Base-by-base conservation (phyloP, 2,113 vertebrate genomes). In the Rhodinocichla rosea region DNA sequence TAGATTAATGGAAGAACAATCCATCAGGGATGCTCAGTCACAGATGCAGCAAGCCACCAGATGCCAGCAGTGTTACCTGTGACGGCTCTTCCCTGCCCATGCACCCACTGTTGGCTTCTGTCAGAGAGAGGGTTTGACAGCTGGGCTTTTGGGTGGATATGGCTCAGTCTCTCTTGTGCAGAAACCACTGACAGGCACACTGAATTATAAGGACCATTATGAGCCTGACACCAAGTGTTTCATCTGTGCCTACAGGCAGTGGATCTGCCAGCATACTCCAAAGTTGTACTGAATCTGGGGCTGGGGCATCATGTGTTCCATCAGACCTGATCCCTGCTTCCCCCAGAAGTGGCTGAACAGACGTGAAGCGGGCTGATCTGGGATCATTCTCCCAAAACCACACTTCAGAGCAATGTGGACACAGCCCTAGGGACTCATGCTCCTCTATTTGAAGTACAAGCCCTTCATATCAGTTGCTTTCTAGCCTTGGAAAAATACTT, bases 401-500 rank as follows among this genome's bases (percentile, higher is more conserved):
- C 64, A n/a, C 44, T 74, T 74, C 60, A 86, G 63, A 47, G 60
- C 52, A 86, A 40, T 7, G 37, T 30, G 82, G 64, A 81, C 85
- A 77, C 15, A 83, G 40, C 56, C 73, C 76, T 55, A 26, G 33
- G 40, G 64, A 71, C 27, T 23, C n/a, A 21, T 60, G 56, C 56
- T 88, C n/a, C 71, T 79, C 83, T 92, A 52, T 87, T 82, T 92
- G 90, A 95, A 89, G 94, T 68, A 67, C 76, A 82, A 93, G 75
- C 40, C 50, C 64, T 89, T 89, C 70, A 39, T 57, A 75, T 82
- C 90, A 81, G 62, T 71, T 88, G 75, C 89, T 52, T 88, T 90
- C 76, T 68, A 83, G 26, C 52, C 94, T 97, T 95, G 94, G 86
- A 96, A 97, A 96, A 96, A 89, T 86, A 95, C 83, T 95, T 95